Evolutionary conservation across 92 coral and sea anemone genomes (phyloP).

Genomic region (Palythoa heliodiscus): DNA sequence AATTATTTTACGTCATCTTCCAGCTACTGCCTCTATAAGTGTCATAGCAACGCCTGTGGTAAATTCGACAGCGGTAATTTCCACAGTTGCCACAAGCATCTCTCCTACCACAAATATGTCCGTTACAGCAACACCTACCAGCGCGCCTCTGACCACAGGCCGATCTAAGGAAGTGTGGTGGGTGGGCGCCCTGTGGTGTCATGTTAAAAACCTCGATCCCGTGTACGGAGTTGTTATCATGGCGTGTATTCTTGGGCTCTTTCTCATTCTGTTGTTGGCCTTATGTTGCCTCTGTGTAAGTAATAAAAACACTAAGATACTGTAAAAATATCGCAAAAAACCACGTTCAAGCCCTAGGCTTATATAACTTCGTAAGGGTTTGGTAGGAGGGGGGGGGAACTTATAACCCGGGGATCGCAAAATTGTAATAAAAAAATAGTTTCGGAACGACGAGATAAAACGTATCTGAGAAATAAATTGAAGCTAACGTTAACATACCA

Average conservation of each 20-base stretch:
- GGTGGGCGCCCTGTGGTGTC: conserved; percentile 22
- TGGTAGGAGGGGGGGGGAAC: too few species aligned
- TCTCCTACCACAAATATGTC: not conserved
- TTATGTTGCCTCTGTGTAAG: conserved; percentile 36
- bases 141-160: not conserved
- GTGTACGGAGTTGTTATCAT: conserved; percentile 32
- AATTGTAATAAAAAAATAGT: too few species aligned
- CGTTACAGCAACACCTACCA: not conserved
- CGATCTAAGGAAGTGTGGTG: conserved; percentile 2
- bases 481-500: too few species aligned
- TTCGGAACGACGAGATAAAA: too few species aligned
- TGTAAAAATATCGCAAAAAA: too few species aligned
- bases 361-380: too few species aligned
- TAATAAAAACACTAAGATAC: not conserved
- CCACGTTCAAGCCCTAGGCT: too few species aligned
- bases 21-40: too few species aligned
- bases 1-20: too few species aligned
- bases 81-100: not conserved
- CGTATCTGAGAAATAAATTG: too few species aligned
- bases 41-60: not conserved
- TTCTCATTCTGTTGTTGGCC: conserved; percentile 20
- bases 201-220: conserved; percentile 14
- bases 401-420: too few species aligned
- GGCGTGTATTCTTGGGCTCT: conserved; percentile 21
- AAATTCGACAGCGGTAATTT: not conserved